Percentiles rank a stretch among this genome's conserved stretches.
Evolutionary conservation across 2,113 vertebrate genomes (phyloP).

Genomic region (Chelonoidis abingdonii): DNA sequence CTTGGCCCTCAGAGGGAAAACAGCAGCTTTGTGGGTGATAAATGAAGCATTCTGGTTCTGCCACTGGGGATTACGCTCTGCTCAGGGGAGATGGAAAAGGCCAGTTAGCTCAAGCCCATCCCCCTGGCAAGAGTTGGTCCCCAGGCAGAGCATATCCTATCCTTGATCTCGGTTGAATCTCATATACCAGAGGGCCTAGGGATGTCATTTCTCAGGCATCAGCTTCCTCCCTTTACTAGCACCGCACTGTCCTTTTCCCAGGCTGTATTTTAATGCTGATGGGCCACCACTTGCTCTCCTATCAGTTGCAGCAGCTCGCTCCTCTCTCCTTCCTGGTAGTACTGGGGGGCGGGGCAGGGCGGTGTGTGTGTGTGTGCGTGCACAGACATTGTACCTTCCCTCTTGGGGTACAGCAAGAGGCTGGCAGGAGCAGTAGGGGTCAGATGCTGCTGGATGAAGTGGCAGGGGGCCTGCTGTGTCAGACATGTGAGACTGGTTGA

Average conservation of each 20-base stretch:
- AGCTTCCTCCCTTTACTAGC: background rate
- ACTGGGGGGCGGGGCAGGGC: no score
- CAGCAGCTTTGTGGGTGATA: background rate
- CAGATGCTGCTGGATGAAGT: no score
- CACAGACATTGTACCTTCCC: no score
- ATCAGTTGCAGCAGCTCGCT: no score
- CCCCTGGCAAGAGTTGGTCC: background rate
- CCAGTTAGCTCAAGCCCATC: background rate
- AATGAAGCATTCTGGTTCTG: background rate
- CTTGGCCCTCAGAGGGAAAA: background rate
- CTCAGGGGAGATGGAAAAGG: background rate
- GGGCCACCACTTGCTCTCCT: no score
- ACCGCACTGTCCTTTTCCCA: background rate
- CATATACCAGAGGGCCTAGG: background rate
- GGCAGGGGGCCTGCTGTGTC: background rate
- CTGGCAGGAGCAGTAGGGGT: no score
- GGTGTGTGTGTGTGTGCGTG: no score
- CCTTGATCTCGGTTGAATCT: background rate
- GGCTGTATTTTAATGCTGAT: no score
- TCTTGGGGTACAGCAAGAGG: no score
- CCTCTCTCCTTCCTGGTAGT: background rate
- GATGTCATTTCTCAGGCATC: background rate
- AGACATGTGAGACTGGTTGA: background rate
- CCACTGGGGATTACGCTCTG: background rate
- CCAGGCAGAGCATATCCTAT: background rate